A percentile compares a stretch with the other conserved stretches of the same genome.
Conservation (phyloP, 2,888 invertebrate genomes). For the Dryobota labecula region DNA sequence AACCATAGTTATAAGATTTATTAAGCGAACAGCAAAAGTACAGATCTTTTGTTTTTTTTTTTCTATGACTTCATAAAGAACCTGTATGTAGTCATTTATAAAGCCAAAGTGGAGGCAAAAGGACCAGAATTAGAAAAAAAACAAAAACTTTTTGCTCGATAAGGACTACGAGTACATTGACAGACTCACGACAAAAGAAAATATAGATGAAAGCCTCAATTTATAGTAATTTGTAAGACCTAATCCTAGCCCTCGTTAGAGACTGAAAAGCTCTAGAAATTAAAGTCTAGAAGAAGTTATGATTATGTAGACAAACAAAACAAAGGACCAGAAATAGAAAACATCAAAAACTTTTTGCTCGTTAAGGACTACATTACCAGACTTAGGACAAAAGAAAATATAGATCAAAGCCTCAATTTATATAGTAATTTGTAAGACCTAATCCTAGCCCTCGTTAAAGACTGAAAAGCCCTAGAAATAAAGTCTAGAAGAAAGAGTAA, state of each 20-base stretch:
- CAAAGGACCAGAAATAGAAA: not conserved
- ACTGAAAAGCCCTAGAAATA: not conserved
- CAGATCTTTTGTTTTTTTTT: not conserved
- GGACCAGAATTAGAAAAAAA: not conserved
- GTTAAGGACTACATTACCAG: not conserved
- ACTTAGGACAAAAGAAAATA: not conserved
- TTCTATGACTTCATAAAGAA: not conserved
- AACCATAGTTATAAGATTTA: not conserved
- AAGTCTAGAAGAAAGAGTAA: constrained; percentile 14
- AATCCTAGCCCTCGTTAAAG: not conserved
- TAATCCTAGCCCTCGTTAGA: not conserved
- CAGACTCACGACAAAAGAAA: not conserved
- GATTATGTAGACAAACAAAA: no score
- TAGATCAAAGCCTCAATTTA: not conserved
- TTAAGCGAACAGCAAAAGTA: not conserved
- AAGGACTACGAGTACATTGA: not conserved
- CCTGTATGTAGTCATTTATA: not conserved
- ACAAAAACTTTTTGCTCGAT: not conserved
- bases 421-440: not conserved
- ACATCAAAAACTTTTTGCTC: not conserved
- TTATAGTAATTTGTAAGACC: no score
- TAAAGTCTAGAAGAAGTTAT: no score
- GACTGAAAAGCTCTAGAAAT: no score
- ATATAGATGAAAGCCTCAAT: not conserved
- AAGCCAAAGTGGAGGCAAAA: not conserved